These are phyloP conservation scores for Hylia prasina DNA, from an alignment of 2,113 vertebrate genomes.

Conservation along the genomic window DNA sequence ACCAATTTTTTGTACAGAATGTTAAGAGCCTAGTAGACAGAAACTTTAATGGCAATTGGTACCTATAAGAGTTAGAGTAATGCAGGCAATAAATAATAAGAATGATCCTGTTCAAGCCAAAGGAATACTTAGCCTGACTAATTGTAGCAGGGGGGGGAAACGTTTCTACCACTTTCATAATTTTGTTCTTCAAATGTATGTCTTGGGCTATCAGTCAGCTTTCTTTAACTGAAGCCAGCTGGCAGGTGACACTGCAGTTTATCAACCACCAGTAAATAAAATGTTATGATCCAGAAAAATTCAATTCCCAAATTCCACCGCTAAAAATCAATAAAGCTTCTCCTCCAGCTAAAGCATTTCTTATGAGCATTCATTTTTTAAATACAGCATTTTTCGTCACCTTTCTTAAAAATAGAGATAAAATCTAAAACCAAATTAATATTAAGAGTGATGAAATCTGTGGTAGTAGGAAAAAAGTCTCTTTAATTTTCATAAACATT, in stretches of 20 bases:
- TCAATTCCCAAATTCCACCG: not conserved
- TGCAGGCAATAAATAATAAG: not conserved
- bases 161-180: not conserved
- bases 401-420: not conserved
- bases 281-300: conserved; percentile 26
- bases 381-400: not conserved
- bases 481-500: not conserved
- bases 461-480: not conserved
- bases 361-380: not conserved
- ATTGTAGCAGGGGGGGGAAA: fast-evolving
- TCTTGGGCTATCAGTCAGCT: not conserved
- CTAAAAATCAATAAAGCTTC: conserved; percentile 6
- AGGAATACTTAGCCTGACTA: not conserved
- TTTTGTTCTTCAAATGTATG: not conserved
- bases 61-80: not conserved
- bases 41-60: not conserved
- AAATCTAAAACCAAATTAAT: not conserved
- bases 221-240: not conserved
- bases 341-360: not conserved
- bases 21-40: not conserved
- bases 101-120: not conserved
- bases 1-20: not conserved
- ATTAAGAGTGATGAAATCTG: not conserved
- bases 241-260: conserved; percentile 5
- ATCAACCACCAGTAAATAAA: conserved; percentile 25